These are phyloP conservation scores for Tolypeutes matacus DNA, from an alignment of 2,797 vertebrate genomes.

Conservation along the genomic window DNA sequence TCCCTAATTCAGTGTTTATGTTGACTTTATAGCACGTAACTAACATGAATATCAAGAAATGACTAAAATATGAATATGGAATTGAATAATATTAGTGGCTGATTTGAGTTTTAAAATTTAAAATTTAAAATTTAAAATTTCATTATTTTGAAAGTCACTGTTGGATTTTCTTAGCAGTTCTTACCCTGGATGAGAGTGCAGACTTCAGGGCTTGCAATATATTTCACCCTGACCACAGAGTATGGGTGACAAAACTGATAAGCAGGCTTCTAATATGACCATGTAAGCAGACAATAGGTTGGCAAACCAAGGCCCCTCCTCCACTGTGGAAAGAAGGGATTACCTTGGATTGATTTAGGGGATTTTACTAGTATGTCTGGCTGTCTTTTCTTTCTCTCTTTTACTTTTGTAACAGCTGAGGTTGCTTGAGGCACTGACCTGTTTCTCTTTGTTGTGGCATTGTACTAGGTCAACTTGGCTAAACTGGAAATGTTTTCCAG, in stretches of 20 bases:
- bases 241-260: neutral
- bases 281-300: neutral
- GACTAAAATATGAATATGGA: neutral
- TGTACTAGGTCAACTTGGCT: neutral
- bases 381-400: neutral
- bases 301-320: neutral
- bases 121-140: neutral
- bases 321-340: neutral
- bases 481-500: neutral
- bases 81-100: neutral
- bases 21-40: too few species aligned
- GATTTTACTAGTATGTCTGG: neutral
- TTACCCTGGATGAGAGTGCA: neutral
- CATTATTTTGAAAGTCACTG: neutral
- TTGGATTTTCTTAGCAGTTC: slow-evolving; percentile 24
- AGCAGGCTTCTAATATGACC: neutral
- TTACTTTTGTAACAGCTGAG: neutral
- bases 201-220: neutral
- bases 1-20: too few species aligned
- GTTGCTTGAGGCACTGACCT: neutral
- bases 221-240: neutral
- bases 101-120: slow-evolving; percentile 37
- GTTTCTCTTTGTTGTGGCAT: neutral
- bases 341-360: neutral
- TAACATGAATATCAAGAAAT: too few species aligned